Evolutionary conservation across 1,140 invertebrate genomes (phyloP), one percentile per base, ranked within the genome.

Genomic region (Aphidius gifuensis): DNA sequence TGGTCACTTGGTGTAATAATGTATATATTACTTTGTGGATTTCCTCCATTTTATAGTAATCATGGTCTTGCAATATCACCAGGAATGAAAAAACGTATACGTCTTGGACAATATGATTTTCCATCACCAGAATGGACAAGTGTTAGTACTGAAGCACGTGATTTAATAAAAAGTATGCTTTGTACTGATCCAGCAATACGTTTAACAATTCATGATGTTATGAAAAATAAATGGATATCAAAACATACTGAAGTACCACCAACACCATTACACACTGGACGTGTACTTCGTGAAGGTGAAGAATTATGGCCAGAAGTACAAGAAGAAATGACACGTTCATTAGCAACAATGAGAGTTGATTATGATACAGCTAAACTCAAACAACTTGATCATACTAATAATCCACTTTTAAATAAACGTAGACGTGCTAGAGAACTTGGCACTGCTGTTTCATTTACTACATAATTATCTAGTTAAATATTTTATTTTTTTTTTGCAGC

Each of bases 61-160:
- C 92, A 97, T 73, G 97, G 97, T 0, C 82, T 96, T 42, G 94
- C 97, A 6, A 98, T 99, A 70, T 98, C 96, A 40, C 96, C 97
- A 0, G 97, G 97, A n/a, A 99, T 99, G 97, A 99, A 99, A 78
- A 96, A 93, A 78, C 85, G 96, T 58, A 99, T 99, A 71, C 85
- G 94, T 63, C 88, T 93, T 53, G 97, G 97, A 5, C 94, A 98
- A 75, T 99, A 97, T 77, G 94, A 96, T 71, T 99, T 99, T 77
- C 95, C 96, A 0, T 88, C 91, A 68, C 93, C 95, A 0, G 97
- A 99, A 80, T 99, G 97, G 97, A 87, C 90, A 60, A 89, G 93
- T 73, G 96, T 99, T 0, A 97, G 94, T 48, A 83, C 88, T 61
- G 92, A 96, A 78, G 96, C 97, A 0, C 98, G 98, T 81, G 93